phyloP scores from a whole-genome alignment of 2,888 invertebrate species.

The Gibbula magus region DNA sequence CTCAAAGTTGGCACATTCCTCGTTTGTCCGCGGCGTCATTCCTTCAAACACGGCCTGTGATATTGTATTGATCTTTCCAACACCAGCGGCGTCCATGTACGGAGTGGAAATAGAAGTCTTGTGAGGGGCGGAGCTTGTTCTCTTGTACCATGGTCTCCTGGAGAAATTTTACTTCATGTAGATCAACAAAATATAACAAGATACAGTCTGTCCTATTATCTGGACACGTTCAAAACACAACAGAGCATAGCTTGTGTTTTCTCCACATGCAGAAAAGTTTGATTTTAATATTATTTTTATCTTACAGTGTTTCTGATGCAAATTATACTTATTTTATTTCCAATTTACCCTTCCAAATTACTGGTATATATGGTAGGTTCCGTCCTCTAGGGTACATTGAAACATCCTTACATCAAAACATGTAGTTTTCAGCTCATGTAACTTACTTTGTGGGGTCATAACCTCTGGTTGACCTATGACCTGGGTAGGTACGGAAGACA shows the following conservation, averaged over 20 bases:
- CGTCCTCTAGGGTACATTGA: neutral
- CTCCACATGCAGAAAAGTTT: too few species aligned
- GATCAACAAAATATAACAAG: neutral
- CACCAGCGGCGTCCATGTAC: conserved; percentile 76
- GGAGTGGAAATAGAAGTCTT: conserved; percentile 75
- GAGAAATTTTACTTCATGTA: neutral
- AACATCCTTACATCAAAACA: neutral
- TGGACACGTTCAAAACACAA: too few species aligned
- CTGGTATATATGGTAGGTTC: too few species aligned
- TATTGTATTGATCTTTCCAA: conserved; percentile 76
- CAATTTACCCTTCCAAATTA: too few species aligned
- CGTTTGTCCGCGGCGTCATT: conserved; percentile 69
- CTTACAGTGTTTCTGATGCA: too few species aligned
- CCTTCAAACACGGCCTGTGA: conserved; percentile 76
- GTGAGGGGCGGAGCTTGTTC: conserved; percentile 72
- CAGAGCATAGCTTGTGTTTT: too few species aligned
- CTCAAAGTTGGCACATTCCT: conserved; percentile 61
- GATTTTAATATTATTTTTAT: too few species aligned
- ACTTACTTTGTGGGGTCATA: conserved; percentile 75
- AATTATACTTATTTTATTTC: too few species aligned
- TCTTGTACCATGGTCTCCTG: conserved; percentile 74
- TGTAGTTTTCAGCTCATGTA: neutral
- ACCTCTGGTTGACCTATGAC: conserved; percentile 73
- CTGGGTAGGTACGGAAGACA: conserved; percentile 76
- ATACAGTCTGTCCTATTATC: neutral